phyloP scores from a whole-genome alignment of 2,113 vertebrate genomes.

The Thomomys bottae region DNA sequence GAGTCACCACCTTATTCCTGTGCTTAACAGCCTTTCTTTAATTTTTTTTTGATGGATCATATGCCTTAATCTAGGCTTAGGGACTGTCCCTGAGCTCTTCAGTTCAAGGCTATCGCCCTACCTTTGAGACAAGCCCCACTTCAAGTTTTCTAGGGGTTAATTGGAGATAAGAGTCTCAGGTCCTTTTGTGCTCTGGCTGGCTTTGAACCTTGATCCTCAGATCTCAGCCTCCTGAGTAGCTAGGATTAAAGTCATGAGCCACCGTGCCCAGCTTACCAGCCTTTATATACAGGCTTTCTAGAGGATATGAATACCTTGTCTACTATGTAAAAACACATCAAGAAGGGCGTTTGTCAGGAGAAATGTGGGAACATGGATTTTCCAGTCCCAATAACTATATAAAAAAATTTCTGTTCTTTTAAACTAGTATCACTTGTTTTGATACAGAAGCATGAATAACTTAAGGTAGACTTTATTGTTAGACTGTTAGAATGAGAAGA shows the following conservation, averaged over 20 bases:
- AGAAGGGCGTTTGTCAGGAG: neutral
- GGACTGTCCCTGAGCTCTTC: too few relatives aligned
- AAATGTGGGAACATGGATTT: neutral
- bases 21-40: neutral
- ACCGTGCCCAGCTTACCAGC: neutral
- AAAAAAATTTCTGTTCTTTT: neutral
- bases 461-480: neutral
- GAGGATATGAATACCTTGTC: rapidly evolving
- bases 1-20: too few relatives aligned
- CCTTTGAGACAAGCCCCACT: too few relatives aligned
- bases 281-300: neutral
- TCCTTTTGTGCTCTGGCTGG: too few relatives aligned
- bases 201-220: too few relatives aligned
- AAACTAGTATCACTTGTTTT: neutral
- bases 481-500: neutral
- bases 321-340: neutral
- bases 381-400: neutral
- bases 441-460: neutral
- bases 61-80: too few relatives aligned
- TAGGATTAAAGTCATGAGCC: too few relatives aligned
- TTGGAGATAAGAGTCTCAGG: too few relatives aligned
- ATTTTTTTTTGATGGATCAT: too few relatives aligned
- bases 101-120: too few relatives aligned
- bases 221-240: too few relatives aligned
- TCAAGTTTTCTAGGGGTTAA: too few relatives aligned